Conservation (phyloP, 1,140 invertebrate species). For the Leptinotarsa defecta region DNA sequence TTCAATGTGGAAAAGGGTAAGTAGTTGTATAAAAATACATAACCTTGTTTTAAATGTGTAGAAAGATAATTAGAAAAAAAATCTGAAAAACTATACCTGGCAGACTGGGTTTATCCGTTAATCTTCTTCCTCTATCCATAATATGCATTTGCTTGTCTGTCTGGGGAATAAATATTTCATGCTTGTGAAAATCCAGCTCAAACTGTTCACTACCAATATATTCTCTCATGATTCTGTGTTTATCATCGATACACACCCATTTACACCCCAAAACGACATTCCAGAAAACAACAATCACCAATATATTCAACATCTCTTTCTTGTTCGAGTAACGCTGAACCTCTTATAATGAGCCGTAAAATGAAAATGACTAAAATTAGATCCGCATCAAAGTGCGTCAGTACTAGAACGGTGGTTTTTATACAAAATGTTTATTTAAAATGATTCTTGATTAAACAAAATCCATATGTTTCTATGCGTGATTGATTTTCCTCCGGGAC, state of each 20-base stretch:
- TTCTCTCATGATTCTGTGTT: constrained; percentile 7
- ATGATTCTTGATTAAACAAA: neutral
- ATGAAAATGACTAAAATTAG: constrained; percentile 9
- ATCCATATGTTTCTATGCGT: neutral
- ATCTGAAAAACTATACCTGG: neutral
- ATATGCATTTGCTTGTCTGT: neutral
- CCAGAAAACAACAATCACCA: neutral
- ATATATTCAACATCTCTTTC: neutral
- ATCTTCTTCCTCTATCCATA: neutral
- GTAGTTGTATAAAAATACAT: no score
- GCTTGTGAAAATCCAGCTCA: neutral
- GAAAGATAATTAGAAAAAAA: no score
- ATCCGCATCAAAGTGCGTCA: constrained; percentile 13
- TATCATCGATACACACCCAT: constrained; percentile 17
- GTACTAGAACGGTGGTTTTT: neutral
- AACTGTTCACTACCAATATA: constrained; percentile 12
- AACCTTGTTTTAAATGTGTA: no score
- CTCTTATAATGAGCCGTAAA: neutral
- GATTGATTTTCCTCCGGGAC: neutral
- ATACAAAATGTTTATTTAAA: neutral
- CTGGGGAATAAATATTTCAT: neutral
- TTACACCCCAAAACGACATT: neutral
- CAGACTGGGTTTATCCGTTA: neutral
- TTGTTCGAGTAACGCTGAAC: neutral
- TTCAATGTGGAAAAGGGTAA: no score